These are phyloP conservation scores for Lophotis ruficrista DNA, from an alignment of 2,113 vertebrate species.

Conservation along the genomic window DNA sequence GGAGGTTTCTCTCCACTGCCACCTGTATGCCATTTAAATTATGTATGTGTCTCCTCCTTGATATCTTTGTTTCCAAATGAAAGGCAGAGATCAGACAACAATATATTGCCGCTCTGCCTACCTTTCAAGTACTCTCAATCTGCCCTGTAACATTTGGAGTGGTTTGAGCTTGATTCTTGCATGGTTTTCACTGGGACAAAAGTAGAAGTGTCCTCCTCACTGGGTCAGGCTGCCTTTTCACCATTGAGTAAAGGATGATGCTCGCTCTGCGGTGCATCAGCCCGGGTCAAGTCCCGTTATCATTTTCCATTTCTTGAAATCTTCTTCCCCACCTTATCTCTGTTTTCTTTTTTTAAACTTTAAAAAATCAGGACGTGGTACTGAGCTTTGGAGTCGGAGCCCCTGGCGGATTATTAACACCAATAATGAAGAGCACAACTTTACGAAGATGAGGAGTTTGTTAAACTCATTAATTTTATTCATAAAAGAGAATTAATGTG, in stretches of 20 bases:
- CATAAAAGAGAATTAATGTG: slow-evolving; percentile 72
- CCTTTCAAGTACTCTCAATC: neutral
- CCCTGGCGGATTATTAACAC: slow-evolving; percentile 48
- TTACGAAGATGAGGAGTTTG: slow-evolving; percentile 54
- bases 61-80: neutral
- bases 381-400: neutral
- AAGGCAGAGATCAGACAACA: neutral
- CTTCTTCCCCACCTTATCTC: neutral
- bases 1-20: neutral
- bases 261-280: neutral
- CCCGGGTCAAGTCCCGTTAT: neutral
- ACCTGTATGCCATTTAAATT: neutral
- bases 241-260: neutral
- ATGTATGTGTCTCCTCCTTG: neutral
- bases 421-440: slow-evolving; percentile 62
- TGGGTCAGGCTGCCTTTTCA: neutral
- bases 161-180: neutral
- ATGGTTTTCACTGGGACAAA: neutral
- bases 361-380: neutral
- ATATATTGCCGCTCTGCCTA: neutral
- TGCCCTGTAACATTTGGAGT: neutral
- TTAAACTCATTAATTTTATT: slow-evolving; percentile 74
- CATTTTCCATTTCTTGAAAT: neutral
- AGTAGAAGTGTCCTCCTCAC: neutral
- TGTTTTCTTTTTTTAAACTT: neutral